Conservation (phyloP, 2,888 invertebrate genomes). For the Cremastinae sp. region DNA sequence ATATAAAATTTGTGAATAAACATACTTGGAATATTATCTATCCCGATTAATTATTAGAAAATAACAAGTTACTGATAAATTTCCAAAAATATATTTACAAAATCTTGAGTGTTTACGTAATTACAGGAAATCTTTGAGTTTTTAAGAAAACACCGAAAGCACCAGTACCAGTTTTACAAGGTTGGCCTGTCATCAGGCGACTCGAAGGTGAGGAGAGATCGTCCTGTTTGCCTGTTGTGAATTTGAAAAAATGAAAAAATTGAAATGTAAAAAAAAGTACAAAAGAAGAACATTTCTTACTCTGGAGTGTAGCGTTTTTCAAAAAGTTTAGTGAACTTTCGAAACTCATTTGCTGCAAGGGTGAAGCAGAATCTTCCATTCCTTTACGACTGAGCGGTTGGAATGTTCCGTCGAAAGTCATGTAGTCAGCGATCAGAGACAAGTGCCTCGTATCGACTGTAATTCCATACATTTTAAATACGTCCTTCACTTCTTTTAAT, state of each 20-base stretch:
- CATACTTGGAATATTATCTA: conserved; percentile 3
- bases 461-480: conserved; percentile 98
- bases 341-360: conserved; percentile 98
- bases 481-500: conserved; percentile 96
- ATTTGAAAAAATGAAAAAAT: conserved; percentile 1
- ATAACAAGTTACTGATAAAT: too few species aligned
- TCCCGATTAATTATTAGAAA: too few species aligned
- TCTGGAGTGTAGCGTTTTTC: conserved; percentile 87
- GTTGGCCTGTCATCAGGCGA: conserved; percentile 92
- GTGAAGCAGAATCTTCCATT: conserved; percentile 94
- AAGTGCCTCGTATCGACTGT: conserved; percentile 96
- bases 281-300: conserved; percentile 73
- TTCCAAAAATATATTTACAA: too few species aligned
- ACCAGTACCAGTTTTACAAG: conserved; percentile 92
- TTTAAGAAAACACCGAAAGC: conserved; percentile 77
- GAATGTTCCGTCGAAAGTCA: conserved; percentile 96
- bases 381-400: conserved; percentile 94
- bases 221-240: conserved; percentile 86
- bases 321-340: conserved; percentile 95
- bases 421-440: conserved; percentile 96
- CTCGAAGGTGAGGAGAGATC: conserved; percentile 91
- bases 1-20: conserved; percentile 22
- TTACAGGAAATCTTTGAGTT: conserved; percentile 24
- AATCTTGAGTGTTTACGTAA: neutral
- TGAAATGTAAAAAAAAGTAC: conserved; percentile 24